Evolutionary conservation across 2,888 invertebrate species (phyloP), one percentile per base, ranked within the genome.

Genomic region (Protophormia terraenovae): DNA sequence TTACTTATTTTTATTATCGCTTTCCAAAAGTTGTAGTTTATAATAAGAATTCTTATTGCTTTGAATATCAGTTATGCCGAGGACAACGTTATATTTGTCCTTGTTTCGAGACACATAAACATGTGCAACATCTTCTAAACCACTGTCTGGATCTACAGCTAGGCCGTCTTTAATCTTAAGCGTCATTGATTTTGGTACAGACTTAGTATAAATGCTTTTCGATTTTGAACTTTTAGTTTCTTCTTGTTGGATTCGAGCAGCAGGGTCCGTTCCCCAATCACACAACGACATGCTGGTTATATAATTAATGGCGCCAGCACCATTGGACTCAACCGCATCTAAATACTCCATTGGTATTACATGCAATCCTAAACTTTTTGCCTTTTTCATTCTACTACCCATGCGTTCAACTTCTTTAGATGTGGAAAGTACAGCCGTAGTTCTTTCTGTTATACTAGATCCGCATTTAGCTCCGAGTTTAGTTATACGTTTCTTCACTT

Each of bases 121-220:
- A 92, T 98, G 88, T 6, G 87, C 84, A 50, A 78, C 92, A 88
- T 97, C 95, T 79, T 95, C 96, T 10, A 98, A 91, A 0, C 95
- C 95, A 22, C 97, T 97, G 45, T 97, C 97, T 0, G 98, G 98
- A 93, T 99, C 99, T 0, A 99, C 98, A 1, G 97, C 97, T 0
- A 96, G 95, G 0, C 98, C 99, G 75, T 95, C 94, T 91, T 97
- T 97, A 19, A 97, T 92, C 80, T 94, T 95, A 83, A 97, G 90
- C 87, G 95, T 97, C 41, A 95, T 90, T 86, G 94, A 95, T 45
- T 94, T 94, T 0, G 94, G 94, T 0, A 93, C 92, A 0, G 94
- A 94, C 88, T 93, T 94, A 0, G 93, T 93, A 87, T 94, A 95
- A 87, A 94, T 93, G 89, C 95, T 95, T 73, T 94, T 95, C 0